phyloP scores from a whole-genome alignment of 2,888 invertebrate genomes.

The Lycia hirtaria region DNA sequence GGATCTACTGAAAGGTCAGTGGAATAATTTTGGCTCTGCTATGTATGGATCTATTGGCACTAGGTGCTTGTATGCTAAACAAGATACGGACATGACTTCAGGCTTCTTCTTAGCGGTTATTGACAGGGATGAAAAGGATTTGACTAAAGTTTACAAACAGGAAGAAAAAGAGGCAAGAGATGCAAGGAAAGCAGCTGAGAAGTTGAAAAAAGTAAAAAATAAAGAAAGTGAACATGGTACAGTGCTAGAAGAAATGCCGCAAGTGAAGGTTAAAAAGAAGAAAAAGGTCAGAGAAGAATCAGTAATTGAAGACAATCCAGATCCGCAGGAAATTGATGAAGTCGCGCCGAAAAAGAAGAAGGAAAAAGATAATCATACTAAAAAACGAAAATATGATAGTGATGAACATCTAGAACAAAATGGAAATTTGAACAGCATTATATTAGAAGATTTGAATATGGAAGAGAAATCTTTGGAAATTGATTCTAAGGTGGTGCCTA shows the following conservation, averaged over 20 bases:
- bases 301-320: slow-evolving; percentile 8
- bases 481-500: slow-evolving; percentile 35
- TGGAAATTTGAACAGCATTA: too few relatives aligned
- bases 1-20: slow-evolving; percentile 86
- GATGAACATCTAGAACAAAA: too few relatives aligned
- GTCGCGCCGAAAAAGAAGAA: slow-evolving; percentile 49
- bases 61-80: slow-evolving; percentile 91
- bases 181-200: slow-evolving; percentile 6
- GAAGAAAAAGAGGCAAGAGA: slow-evolving; percentile 36
- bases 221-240: slow-evolving; percentile 11
- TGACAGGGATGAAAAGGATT: slow-evolving; percentile 85
- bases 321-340: slow-evolving; percentile 21
- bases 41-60: slow-evolving; percentile 88
- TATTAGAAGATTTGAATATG: too few relatives aligned
- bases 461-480: too few relatives aligned
- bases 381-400: slow-evolving; percentile 17
- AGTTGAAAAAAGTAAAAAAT: slow-evolving; percentile 18
- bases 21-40: slow-evolving; percentile 88
- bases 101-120: slow-evolving; percentile 98
- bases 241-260: slow-evolving; percentile 17
- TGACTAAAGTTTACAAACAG: slow-evolving; percentile 51
- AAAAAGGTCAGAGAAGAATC: slow-evolving; percentile 4
- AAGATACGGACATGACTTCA: slow-evolving; percentile 92
- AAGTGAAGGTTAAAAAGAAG: slow-evolving; percentile 39
- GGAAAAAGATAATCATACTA: slow-evolving; percentile 39